Percentiles rank a stretch among this genome's conserved stretches.
Conservation (phyloP, 2,113 vertebrate genomes). For the Arizona elegans region DNA sequence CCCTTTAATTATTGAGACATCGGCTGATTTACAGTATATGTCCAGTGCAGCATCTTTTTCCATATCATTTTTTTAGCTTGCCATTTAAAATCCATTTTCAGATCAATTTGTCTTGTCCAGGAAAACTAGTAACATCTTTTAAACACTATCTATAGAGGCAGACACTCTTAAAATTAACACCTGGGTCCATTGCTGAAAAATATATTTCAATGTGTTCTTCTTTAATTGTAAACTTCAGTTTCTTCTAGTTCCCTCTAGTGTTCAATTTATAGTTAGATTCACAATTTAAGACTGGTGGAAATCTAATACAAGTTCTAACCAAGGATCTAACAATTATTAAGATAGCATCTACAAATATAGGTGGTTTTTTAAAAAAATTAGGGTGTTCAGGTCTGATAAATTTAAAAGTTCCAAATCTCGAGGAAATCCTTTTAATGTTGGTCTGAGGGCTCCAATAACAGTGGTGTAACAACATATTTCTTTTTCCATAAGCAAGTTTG, state of each 20-base stretch:
- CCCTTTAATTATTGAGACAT: neutral
- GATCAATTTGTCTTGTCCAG: neutral
- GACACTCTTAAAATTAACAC: neutral
- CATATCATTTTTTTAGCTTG: neutral
- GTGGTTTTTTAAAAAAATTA: too few relatives aligned
- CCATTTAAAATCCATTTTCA: neutral
- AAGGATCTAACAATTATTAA: neutral
- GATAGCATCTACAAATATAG: neutral
- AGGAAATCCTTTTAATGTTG: neutral
- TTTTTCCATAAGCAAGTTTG: neutral
- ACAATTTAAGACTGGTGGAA: neutral
- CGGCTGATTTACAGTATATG: neutral
- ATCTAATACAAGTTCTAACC: neutral
- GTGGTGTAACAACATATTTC: neutral
- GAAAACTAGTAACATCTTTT: neutral
- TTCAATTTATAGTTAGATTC: neutral
- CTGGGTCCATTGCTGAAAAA: neutral
- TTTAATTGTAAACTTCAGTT: neutral
- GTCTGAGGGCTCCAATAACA: neutral
- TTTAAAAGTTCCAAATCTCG: neutral
- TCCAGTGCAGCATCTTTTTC: neutral
- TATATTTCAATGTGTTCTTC: neutral
- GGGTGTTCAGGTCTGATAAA: neutral
- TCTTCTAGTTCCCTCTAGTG: neutral
- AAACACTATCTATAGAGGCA: neutral